Conservation (phyloP, 2,888 invertebrate genomes). For the Leptothorax acervorum region DNA sequence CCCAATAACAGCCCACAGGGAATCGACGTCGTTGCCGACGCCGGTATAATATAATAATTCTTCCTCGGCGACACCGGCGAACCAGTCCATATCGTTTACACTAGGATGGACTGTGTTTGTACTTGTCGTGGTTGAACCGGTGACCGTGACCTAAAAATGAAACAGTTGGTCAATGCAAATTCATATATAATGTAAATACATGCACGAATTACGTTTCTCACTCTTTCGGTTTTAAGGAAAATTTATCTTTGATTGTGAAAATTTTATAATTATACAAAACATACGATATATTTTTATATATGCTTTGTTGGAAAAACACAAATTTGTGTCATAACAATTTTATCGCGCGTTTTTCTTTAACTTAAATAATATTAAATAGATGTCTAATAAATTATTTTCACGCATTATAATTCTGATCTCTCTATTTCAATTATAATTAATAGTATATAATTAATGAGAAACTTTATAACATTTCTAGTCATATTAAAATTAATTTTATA, state of each 20-base stretch:
- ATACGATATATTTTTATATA: not conserved
- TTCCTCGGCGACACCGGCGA: conserved; percentile 84
- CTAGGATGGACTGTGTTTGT: conserved; percentile 80
- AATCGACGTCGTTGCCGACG: conserved; percentile 82
- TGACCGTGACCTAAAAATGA: conserved; percentile 66
- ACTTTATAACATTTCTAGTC: not conserved
- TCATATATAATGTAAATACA: not conserved
- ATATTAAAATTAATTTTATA: conserved; percentile 11
- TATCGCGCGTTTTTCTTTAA: not conserved
- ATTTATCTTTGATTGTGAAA: not conserved
- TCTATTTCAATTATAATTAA: not conserved
- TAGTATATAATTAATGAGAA: not conserved
- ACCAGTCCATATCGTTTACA: conserved; percentile 84
- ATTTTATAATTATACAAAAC: not conserved
- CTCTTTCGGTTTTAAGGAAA: not conserved
- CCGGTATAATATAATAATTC: conserved; percentile 84
- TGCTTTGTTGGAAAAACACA: not conserved
- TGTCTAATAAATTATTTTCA: not conserved
- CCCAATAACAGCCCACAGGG: conserved; percentile 84
- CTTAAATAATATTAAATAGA: conserved; percentile 14
- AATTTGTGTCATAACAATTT: not conserved
- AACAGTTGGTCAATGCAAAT: not conserved
- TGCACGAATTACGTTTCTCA: not conserved
- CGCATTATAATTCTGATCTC: not conserved
- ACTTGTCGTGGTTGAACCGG: conserved; percentile 68